A percentile compares a stretch with the other conserved stretches of the same genome.
phyloP scores from a whole-genome alignment of 2,888 invertebrate species.

The Eupithecia subfuscata region DNA sequence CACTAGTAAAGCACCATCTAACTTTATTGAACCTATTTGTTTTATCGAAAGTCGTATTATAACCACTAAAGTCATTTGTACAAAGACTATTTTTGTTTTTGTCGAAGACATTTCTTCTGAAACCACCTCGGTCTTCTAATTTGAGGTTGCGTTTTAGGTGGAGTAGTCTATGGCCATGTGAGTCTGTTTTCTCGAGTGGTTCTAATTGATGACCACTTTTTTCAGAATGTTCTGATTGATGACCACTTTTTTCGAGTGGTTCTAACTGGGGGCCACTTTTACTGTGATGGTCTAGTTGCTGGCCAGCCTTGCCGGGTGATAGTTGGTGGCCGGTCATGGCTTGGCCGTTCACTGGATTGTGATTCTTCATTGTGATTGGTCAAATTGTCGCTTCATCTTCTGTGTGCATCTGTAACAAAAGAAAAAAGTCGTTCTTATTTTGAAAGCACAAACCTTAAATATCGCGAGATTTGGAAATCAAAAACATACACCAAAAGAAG shows the following conservation, averaged over 20 bases:
- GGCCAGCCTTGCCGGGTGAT: constrained; percentile 48
- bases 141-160: constrained; percentile 70
- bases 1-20: constrained; percentile 72
- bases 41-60: constrained; percentile 52
- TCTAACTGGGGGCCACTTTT: constrained; percentile 3
- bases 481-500: not conserved
- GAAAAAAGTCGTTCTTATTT: constrained; percentile 30
- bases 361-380: constrained; percentile 55
- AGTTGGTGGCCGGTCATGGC: constrained; percentile 47
- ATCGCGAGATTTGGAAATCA: not conserved
- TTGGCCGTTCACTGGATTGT: constrained; percentile 57
- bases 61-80: constrained; percentile 64
- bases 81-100: constrained; percentile 54
- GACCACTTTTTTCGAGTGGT: not conserved
- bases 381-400: constrained; percentile 72
- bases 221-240: not conserved
- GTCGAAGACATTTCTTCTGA: constrained; percentile 47
- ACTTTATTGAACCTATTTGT: constrained; percentile 60
- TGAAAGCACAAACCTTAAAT: not conserved
- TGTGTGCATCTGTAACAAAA: constrained; percentile 75
- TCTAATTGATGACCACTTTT: constrained; percentile 32
- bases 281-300: not conserved
- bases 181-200: constrained; percentile 69
- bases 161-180: constrained; percentile 62
- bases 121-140: constrained; percentile 77